These are phyloP conservation scores for Macrotus californicus DNA, from an alignment of 2,113 vertebrate species.

Conservation along the genomic window DNA sequence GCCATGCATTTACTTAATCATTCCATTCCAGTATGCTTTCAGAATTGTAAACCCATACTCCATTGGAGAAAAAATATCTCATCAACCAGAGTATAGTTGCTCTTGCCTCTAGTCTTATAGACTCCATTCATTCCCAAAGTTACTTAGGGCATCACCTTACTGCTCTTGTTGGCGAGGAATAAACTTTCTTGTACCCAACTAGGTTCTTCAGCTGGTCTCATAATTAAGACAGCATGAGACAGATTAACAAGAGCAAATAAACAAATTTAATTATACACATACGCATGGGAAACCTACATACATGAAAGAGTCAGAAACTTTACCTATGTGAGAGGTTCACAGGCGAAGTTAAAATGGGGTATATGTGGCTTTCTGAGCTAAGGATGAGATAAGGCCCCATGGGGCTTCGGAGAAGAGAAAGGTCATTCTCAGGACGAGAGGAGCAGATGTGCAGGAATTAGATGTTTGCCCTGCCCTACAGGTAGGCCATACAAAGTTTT, in stretches of 20 bases:
- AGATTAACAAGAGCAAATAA: neutral
- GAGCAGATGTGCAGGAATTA: neutral
- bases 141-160: neutral
- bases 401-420: neutral
- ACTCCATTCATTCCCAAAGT: neutral
- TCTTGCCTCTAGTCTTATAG: neutral
- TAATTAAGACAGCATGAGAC: neutral
- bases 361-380: neutral
- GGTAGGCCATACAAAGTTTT: neutral
- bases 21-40: neutral
- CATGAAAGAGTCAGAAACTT: neutral
- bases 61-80: neutral
- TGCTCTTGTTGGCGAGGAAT: neutral
- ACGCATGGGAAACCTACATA: no score
- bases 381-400: neutral
- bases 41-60: neutral
- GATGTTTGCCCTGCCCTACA: neutral
- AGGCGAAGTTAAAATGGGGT: neutral
- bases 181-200: neutral
- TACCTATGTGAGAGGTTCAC: neutral
- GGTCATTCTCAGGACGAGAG: neutral
- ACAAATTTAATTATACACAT: neutral
- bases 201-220: neutral
- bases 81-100: neutral
- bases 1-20: neutral